phyloP scores from a whole-genome alignment of 2,113 vertebrate genomes.

The Callipepla squamata region DNA sequence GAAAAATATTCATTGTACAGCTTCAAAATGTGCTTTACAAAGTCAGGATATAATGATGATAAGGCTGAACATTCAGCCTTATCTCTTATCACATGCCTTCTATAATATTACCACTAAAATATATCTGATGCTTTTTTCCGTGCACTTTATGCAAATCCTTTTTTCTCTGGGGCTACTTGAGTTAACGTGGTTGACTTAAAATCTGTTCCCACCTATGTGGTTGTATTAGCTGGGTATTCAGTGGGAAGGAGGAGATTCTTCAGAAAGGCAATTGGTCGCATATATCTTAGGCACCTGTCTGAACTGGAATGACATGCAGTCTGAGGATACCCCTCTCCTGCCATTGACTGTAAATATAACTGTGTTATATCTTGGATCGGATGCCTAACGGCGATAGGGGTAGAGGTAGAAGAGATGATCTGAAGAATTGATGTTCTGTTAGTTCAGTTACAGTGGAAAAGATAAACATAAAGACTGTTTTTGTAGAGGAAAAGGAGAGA shows the following conservation, averaged over 20 bases:
- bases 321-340: not conserved
- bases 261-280: not conserved
- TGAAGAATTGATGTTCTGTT: not conserved
- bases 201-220: not conserved
- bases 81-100: not conserved
- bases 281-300: not conserved
- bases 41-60: not conserved
- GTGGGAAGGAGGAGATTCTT: not conserved
- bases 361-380: not conserved
- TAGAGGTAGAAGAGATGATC: not conserved
- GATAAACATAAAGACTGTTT: not conserved
- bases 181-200: not conserved
- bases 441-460: not conserved
- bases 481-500: not conserved
- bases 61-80: not conserved
- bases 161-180: not conserved
- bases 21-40: not conserved
- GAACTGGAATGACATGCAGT: accelerated
- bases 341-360: not conserved
- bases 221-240: not conserved
- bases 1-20: not conserved
- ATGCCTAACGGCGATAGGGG: not conserved
- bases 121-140: not conserved
- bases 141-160: not conserved
- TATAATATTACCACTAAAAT: not conserved